These are phyloP conservation scores for Orius insidiosus DNA, from an alignment of 1,140 invertebrate genomes.

Conservation along the genomic window DNA sequence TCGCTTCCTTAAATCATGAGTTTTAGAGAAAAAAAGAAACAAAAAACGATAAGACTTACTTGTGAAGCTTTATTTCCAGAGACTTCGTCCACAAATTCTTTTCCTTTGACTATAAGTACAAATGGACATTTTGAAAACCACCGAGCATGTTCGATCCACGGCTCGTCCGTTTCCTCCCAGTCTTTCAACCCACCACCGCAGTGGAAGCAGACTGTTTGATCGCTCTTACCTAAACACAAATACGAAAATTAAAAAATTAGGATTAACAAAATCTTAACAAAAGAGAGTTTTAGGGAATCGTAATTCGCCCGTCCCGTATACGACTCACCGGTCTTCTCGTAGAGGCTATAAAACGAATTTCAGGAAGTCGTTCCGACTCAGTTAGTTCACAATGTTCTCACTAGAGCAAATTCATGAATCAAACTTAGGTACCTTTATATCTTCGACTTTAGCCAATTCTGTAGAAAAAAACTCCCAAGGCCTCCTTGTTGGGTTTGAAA, in stretches of 20 bases:
- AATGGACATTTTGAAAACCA: constrained; percentile 68
- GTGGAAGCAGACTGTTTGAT: constrained; percentile 70
- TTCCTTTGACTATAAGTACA: constrained; percentile 54
- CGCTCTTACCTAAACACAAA: constrained; percentile 34
- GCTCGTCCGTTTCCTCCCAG: constrained; percentile 70
- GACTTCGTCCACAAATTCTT: constrained; percentile 40
- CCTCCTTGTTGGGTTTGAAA: too few species aligned
- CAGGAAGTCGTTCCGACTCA: too few species aligned
- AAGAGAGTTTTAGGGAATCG: too few species aligned
- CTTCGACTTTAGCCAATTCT: too few species aligned
- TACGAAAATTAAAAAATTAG: constrained; percentile 4
- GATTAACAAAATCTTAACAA: too few species aligned
- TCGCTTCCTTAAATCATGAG: constrained; percentile 3
- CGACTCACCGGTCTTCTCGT: too few species aligned
- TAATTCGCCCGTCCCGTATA: too few species aligned
- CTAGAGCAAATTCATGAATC: too few species aligned
- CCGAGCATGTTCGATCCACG: constrained; percentile 73
- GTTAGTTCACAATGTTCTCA: too few species aligned
- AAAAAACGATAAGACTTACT: constrained; percentile 19
- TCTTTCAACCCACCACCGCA: constrained; percentile 73
- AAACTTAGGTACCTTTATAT: too few species aligned
- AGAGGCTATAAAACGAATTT: too few species aligned
- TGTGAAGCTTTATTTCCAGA: constrained; percentile 26
- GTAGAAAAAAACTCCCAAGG: too few species aligned
- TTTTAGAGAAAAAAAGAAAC: background rate